A percentile compares a stretch with the other conserved stretches of the same genome.
These are phyloP conservation scores for Apoda limacodes DNA, from an alignment of 2,888 invertebrate species.

Conservation along the genomic window DNA sequence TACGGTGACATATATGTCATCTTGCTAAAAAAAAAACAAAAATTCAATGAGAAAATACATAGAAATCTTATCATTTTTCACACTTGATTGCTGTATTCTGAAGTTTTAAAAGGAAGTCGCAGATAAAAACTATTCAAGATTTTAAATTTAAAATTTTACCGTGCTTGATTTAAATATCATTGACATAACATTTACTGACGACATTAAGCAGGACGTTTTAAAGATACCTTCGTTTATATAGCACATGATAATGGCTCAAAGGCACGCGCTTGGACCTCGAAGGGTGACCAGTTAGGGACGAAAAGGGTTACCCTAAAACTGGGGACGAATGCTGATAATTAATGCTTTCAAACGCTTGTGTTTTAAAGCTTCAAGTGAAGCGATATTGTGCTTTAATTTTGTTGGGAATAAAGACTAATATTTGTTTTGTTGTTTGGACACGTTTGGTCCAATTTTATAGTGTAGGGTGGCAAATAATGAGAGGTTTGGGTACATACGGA, in stretches of 20 bases:
- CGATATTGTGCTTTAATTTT: conserved; percentile 24
- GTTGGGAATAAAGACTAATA: conserved; percentile 22
- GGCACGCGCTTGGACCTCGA: conserved; percentile 50
- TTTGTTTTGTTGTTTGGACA: conserved; percentile 20
- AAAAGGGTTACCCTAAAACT: conserved; percentile 66
- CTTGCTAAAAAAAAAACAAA: too few relatives aligned
- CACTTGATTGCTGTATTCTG: too few relatives aligned
- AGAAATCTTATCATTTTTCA: too few relatives aligned
- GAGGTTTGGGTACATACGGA: conserved; percentile 61
- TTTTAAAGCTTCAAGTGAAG: conserved; percentile 22
- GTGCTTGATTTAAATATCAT: too few relatives aligned
- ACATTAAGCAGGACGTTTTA: conserved; percentile 46
- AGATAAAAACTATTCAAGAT: too few relatives aligned
- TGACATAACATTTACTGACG: conserved; percentile 33
- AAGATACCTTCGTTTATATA: conserved; percentile 54
- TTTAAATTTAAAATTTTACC: too few relatives aligned
- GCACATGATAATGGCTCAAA: conserved; percentile 55
- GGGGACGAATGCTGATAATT: conserved; percentile 58
- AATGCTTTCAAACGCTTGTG: conserved; percentile 59
- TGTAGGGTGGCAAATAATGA: conserved; percentile 62
- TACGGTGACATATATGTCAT: too few relatives aligned
- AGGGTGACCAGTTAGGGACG: conserved; percentile 64
- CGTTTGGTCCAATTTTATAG: conserved; percentile 64
- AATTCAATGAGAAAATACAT: too few relatives aligned
- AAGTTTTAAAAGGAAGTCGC: too few relatives aligned